Evolutionary conservation across 1,140 invertebrate genomes (phyloP).

Genomic region (Hyles vespertilio): DNA sequence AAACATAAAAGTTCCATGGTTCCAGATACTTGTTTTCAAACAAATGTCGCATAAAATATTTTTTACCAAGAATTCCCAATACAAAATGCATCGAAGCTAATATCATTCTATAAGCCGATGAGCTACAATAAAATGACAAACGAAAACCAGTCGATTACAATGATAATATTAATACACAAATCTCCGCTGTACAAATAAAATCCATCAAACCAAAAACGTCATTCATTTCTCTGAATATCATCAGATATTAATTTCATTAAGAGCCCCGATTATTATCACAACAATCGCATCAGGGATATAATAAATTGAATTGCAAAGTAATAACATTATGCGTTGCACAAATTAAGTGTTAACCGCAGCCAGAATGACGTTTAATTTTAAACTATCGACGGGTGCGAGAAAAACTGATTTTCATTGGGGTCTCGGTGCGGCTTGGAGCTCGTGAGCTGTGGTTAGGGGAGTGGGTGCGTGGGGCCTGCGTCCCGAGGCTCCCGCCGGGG

Average conservation of each 20-base stretch:
- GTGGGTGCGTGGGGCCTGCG: conserved; percentile 23
- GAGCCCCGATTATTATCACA: conserved; percentile 62
- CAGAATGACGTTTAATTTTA: conserved; percentile 71
- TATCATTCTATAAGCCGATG: too few species aligned
- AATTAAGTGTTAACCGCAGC: conserved; percentile 68
- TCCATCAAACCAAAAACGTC: conserved; percentile 24
- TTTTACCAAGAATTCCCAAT: too few species aligned
- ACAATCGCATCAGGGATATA: conserved; percentile 58
- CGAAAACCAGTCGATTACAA: too few species aligned
- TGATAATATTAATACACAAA: conserved; percentile 15
- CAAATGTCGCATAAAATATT: too few species aligned
- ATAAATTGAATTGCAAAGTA: conserved; percentile 68
- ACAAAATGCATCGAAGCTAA: too few species aligned
- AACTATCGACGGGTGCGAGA: conserved; percentile 59
- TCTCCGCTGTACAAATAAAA: conserved; percentile 14
- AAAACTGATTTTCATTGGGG: conserved; percentile 65
- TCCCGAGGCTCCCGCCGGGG: conserved; percentile 14
- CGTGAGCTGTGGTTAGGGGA: conserved; percentile 22
- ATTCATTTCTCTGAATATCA: conserved; percentile 32
- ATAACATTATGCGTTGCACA: conserved; percentile 63
- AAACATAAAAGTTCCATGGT: conserved; percentile 1
- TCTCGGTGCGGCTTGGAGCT: conserved; percentile 22
- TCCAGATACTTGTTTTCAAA: too few species aligned
- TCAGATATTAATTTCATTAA: conserved; percentile 68
- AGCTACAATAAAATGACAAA: too few species aligned